These are phyloP conservation scores for Agrenia bidenticulata DNA, from an alignment of 2,888 invertebrate species.

Conservation along the genomic window DNA sequence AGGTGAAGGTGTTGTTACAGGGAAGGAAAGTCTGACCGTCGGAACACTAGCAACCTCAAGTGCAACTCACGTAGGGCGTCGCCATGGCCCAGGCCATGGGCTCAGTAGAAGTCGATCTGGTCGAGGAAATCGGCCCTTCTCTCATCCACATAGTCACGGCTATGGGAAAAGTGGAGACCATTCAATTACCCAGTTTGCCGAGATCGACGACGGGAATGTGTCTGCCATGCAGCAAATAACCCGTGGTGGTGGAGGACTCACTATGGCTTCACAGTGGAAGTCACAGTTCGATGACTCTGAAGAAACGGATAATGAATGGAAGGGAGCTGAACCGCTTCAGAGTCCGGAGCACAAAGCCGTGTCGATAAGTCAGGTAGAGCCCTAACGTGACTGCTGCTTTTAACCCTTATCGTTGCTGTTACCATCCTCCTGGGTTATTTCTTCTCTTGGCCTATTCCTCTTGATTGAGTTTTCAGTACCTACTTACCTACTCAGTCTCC, in stretches of 20 bases:
- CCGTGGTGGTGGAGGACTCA: constrained; percentile 73
- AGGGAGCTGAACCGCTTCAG: constrained; percentile 69
- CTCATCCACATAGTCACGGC: constrained; percentile 50
- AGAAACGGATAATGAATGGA: constrained; percentile 91
- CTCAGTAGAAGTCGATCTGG: constrained; percentile 51
- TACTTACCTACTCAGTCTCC: too few relatives aligned
- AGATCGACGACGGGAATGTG: constrained; percentile 90
- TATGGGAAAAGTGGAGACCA: constrained; percentile 64
- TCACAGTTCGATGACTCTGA: constrained; percentile 92
- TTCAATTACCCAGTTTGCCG: constrained; percentile 84
- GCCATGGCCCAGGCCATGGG: constrained; percentile 47
- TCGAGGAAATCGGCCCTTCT: constrained; percentile 49
- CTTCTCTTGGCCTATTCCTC: too few relatives aligned
- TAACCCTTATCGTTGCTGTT: neutral
- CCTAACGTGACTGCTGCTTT: constrained; percentile 11
- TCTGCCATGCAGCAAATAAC: constrained; percentile 86
- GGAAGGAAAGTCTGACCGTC: constrained; percentile 12
- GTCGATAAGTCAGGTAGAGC: constrained; percentile 49
- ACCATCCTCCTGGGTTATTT: too few relatives aligned
- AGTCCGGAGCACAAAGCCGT: constrained; percentile 61
- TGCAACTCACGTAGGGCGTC: constrained; percentile 45
- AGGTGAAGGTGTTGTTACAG: constrained; percentile 32
- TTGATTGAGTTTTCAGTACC: too few relatives aligned
- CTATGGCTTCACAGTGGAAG: constrained; percentile 91
- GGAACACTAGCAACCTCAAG: constrained; percentile 25